Percentiles rank a stretch among this genome's conserved stretches.
These are phyloP conservation scores for Coccyzus lansbergi DNA, from an alignment of 2,797 vertebrate species.

Conservation along the genomic window DNA sequence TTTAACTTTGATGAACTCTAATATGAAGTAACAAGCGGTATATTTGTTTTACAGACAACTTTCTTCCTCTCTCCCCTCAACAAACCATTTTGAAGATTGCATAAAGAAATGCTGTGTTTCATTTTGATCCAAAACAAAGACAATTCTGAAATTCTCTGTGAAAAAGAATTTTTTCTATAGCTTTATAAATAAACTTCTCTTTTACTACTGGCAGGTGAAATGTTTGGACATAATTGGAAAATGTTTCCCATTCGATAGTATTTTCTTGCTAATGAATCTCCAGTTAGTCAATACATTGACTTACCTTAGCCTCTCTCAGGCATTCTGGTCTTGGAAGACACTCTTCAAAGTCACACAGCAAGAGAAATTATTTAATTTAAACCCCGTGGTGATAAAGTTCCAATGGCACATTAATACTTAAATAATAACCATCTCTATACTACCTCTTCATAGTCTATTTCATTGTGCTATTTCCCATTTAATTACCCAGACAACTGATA, in stretches of 20 bases:
- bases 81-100: background rate
- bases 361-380: constrained; percentile 9
- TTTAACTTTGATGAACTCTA: background rate
- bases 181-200: background rate
- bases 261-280: background rate
- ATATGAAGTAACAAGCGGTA: background rate
- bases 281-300: background rate
- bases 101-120: background rate
- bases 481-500: constrained; percentile 36
- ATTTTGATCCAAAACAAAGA: background rate
- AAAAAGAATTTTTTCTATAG: background rate
- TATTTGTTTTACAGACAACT: background rate
- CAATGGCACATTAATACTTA: background rate
- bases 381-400: background rate
- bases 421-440: constrained; percentile 1
- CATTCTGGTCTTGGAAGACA: background rate
- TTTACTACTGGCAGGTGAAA: background rate
- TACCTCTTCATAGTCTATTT: background rate
- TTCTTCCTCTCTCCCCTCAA: background rate
- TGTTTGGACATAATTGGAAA: background rate
- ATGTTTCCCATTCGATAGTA: background rate
- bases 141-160: background rate
- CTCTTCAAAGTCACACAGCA: background rate
- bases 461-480: constrained; percentile 3
- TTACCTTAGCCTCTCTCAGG: background rate